Base-by-base conservation (phyloP, 2,888 invertebrate species). In the Tetragonisca angustula region DNA sequence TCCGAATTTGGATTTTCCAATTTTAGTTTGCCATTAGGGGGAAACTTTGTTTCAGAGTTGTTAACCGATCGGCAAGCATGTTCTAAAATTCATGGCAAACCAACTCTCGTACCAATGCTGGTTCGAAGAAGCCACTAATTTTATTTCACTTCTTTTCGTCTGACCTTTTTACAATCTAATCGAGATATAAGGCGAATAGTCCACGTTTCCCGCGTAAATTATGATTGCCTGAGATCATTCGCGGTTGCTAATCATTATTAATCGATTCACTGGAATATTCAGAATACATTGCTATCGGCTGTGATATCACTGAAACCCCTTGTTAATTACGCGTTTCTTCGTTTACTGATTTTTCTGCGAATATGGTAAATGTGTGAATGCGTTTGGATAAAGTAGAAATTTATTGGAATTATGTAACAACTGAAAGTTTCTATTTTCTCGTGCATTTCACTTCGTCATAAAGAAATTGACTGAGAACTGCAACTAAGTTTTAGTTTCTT, bases 281-380 rank as follows among this genome's bases (percentile, higher is more conserved):
- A 21, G 32, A 65, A 59, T 59, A 59, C 15, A n/a, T 59, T 15
- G n/a, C 56, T 2, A 13, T 59, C 15, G 5, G 56, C n/a, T n/a
- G n/a, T n/a, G n/a, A n/a, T 65, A 56, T 59, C 61, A 19, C 6
- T 52, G 49, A 32, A 32, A 76, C 36, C 9, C 24, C 52, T 50
- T 21, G 54, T 71, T 77, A 71, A 77, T 77, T 72, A 62, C 64
- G 49, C 64, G 49, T 77, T 71, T 43, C 27, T 68, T 13, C 50
- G 59, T 32, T 24, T 17, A 54, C 24, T 13, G 56, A 27, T 2
- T 24, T 67, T 36, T 65, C 43, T 21, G 13, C n/a, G n/a, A 76
- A 43, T 59, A 61, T 50, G 32, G 67, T n/a, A 49, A 36, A 19
- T n/a, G 13, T 2, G 32, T 50, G 72, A 50, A 67, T 67, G 59